phyloP scores from a whole-genome alignment of 2,797 vertebrate species.

The Macroramphosus scolopax region DNA sequence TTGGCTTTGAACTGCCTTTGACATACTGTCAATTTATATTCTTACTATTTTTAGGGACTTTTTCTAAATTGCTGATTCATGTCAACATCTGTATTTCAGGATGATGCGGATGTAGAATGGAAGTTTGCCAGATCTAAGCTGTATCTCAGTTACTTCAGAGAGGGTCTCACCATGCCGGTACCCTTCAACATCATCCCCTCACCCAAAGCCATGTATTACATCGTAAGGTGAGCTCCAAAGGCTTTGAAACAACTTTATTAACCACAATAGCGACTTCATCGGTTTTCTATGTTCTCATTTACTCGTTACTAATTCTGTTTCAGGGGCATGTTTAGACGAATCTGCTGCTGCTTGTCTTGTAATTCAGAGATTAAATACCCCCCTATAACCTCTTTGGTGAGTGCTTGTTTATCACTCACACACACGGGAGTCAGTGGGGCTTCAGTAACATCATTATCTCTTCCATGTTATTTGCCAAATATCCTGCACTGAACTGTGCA shows the following conservation, averaged over 20 bases:
- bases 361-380: conserved; percentile 77
- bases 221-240: conserved; percentile 73
- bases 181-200: conserved; percentile 91
- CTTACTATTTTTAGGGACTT: too few relatives aligned
- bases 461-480: too few relatives aligned
- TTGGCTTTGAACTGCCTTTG: too few relatives aligned
- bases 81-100: conserved; percentile 68
- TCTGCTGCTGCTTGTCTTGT: conserved; percentile 81
- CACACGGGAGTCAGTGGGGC: too few relatives aligned
- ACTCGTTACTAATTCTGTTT: conserved; percentile 9
- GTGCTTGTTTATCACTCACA: too few relatives aligned
- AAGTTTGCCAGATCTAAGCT: conserved; percentile 90
- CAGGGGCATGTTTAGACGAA: conserved; percentile 72
- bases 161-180: conserved; percentile 88
- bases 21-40: too few relatives aligned
- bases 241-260: neutral
- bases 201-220: conserved; percentile 84
- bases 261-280: neutral
- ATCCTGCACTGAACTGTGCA: neutral
- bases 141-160: conserved; percentile 89
- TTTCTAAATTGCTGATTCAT: too few relatives aligned
- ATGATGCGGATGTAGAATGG: conserved; percentile 91
- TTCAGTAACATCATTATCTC: too few relatives aligned
- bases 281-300: neutral
- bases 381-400: conserved; percentile 76